Base-by-base conservation (phyloP, 1,140 invertebrate genomes). In the Halyomorpha halys region DNA sequence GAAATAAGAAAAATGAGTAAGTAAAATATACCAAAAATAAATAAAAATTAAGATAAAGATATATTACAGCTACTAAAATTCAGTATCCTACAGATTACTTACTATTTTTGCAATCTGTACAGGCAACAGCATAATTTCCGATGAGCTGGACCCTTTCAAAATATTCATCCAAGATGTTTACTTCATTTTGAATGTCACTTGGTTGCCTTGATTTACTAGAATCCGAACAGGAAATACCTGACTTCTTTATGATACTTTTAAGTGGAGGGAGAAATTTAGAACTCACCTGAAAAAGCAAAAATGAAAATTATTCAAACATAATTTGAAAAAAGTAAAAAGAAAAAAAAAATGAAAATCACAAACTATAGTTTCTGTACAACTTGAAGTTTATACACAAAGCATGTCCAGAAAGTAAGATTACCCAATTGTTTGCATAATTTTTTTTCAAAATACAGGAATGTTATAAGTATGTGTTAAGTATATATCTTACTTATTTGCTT, bases 71-170 rank as follows among this genome's bases (percentile, higher is more conserved):
- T n/a, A n/a, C n/a, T n/a, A n/a, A n/a, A n/a, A n/a, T n/a, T n/a
- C n/a, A n/a, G n/a, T n/a, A n/a, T n/a, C 8, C 27, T 4, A 3
- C 8, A 30, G 3, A 39, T 16, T 30, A 65, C 67, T 67, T 64
- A 71, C 70, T 61, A 65, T 67, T 63, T n/a, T 47, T 54, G 61
- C 69, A 65, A 25, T 65, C 64, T 47, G 67, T 67, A 49, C 71
- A 72, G 18, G 68, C 65, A 18, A 71, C 63, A 18, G 71, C 71
- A 62, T 71, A 72, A 27, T 69, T 64, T 18, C 68, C 71, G 56
- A 72, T 70, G 53, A 69, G 68, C 59, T 69, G 63, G 39, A 72
- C 70, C 14, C 68, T 59, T 51, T 72, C 71, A 61, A 65, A 66
- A 53, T 69, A 68, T 23, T 65, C 49, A 54, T 72, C 71, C 59